Base-by-base conservation (phyloP, 2,888 invertebrate genomes). In the Amiota communis region DNA sequence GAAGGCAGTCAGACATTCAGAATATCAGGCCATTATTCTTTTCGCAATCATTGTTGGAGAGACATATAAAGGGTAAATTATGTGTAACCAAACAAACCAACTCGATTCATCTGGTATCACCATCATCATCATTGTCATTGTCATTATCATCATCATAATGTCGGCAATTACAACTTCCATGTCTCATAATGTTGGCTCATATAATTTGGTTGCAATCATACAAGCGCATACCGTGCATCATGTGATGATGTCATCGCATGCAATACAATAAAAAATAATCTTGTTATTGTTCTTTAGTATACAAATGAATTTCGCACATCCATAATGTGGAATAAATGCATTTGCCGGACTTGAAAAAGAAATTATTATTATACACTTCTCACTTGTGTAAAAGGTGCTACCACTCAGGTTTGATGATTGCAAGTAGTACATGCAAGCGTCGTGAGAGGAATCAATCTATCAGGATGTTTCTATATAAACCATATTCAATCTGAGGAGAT, bases 101-200 rank as follows among this genome's bases (percentile, higher is more conserved):
- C 46, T 8, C 23, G 13, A 20, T 46, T 63, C 36, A 17, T 36
- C 63, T n/a, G 36, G 36, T 20, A 59, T 59, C 20, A 59, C 8
- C 8, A 59, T 59, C 15, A 59, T 59, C 23, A 36, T 56, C 9
- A 56, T 57, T 20, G 4, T 57, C 57, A 17, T 20, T 59, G 63
- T 36, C 4, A 17, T 17, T 17, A 11, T 20, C 4, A 9, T 23
- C 46, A 46, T 23, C 15, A 36, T 46, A 23, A 46, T 46, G 46
- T 23, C 46, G 15, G 63, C 63, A 63, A 63, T 63, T 63, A 63
- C n/a, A 46, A 13, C 63, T 46, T 63, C 12, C 63, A 63, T 63
- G 63, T 23, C 36, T 63, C 46, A 63, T 46, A 63, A 23, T 63
- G 63, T 63, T 63, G 12, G 63, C 46, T 11, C 36, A 6, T 36